Evolutionary conservation across 2,797 vertebrate genomes (phyloP), one percentile per base, ranked within the genome.

Genomic region (Kryptolebias ocellatus): DNA sequence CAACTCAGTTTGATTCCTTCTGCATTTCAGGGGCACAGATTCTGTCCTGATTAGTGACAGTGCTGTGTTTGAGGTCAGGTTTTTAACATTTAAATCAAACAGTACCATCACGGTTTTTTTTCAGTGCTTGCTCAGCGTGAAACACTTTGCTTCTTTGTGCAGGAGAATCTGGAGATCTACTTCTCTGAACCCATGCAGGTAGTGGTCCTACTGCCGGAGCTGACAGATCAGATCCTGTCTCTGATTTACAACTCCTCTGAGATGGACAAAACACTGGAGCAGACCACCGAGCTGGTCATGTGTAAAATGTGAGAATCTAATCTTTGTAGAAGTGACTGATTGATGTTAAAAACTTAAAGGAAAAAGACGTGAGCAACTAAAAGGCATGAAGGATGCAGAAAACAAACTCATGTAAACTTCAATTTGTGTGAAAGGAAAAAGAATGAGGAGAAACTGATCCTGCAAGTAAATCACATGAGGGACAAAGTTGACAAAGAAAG

Each of bases 141-240:
- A 57, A 73, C 44, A 47, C 4, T 17, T 14, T 1, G 45, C 37
- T 55, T 34, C 68, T 79, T 44, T 27, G 74, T 80, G 60, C 74
- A 92, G 90, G 85, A 95, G 83, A 91, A 93, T 4, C 89, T 91
- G 1, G 83, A 93, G 60, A 59, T 96, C 3, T 96, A 93, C 83
- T 96, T 96, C 79, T 94, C 91, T 0, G 90, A 96, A 24, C 94
- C 95, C 0, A 80, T 92, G 39, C 93, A 96, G 83, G 79, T 97
- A 16, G 72, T 96, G 60, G 80, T 89, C 28, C 2, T 92, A 72
- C 89, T 95, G 71, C 83, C 4, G 0, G 81, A 94, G 65, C 85
- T 95, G 77, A 93, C 94, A 64, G 94, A 96, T 65, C 92, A 96
- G 79, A 95, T 92, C 70, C 85, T 96, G 42, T 94, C 89, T 0